Conservation (phyloP, 1,140 invertebrate species). For the Bombus balteatus region DNA sequence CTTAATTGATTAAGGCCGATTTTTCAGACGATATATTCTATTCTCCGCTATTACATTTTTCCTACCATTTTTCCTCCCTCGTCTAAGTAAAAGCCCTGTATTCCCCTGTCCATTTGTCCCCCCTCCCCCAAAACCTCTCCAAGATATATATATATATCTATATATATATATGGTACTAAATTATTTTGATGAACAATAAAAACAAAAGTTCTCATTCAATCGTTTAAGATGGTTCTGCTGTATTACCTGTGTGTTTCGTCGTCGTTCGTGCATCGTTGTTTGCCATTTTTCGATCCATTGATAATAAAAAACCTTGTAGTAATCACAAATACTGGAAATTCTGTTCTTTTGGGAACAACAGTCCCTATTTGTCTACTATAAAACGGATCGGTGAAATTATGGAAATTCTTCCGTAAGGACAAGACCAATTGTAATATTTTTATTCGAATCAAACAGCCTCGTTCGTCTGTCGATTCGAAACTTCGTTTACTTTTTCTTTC, state of each 20-base stretch:
- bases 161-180: conserved; percentile 73
- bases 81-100: conserved; percentile 14
- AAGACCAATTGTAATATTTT: not conserved
- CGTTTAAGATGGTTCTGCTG: conserved; percentile 54
- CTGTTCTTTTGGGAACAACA: conserved; percentile 25
- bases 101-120: not conserved
- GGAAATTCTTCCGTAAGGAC: not conserved
- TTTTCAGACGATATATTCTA: conserved; percentile 53
- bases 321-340: conserved; percentile 33
- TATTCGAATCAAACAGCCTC: not conserved
- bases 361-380: not conserved
- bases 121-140: not conserved
- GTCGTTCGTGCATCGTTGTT: conserved; percentile 48
- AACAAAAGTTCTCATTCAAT: conserved; percentile 72
- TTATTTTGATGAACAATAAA: conserved; percentile 78
- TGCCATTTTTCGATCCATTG: conserved; percentile 40
- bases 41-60: conserved; percentile 37
- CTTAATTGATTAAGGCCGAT: conserved; percentile 60
- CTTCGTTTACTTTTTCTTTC: not conserved
- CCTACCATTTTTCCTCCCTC: conserved; percentile 37
- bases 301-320: conserved; percentile 46
- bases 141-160: conserved; percentile 10
- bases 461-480: not conserved
- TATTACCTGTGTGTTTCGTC: conserved; percentile 54
- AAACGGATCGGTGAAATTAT: not conserved